Conservation (phyloP, 2,888 invertebrate species). For the Drosophila pseudotalamancana region DNA sequence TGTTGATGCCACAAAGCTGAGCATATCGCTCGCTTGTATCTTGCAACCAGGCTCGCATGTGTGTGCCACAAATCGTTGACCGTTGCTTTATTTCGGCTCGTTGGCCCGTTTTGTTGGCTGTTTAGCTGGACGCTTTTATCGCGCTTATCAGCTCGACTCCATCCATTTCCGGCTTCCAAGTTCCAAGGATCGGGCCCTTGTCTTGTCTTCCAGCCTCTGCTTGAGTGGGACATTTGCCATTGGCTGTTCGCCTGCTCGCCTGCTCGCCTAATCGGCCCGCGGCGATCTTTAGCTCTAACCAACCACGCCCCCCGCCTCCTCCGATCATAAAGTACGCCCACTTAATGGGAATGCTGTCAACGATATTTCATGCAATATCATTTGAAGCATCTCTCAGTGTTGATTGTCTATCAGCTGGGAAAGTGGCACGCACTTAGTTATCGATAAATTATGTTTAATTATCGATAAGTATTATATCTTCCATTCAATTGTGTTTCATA, state of each 20-base stretch:
- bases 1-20: slow-evolving; percentile 40
- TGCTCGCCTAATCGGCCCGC: slow-evolving; percentile 42
- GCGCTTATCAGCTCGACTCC: slow-evolving; percentile 48
- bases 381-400: slow-evolving; percentile 28
- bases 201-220: slow-evolving; percentile 33
- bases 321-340: background rate
- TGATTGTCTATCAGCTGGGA: slow-evolving; percentile 43
- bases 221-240: slow-evolving; percentile 11
- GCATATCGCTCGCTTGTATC: slow-evolving; percentile 42
- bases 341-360: slow-evolving; percentile 28
- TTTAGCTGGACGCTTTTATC: slow-evolving; percentile 49
- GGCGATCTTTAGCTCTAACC: slow-evolving; percentile 13
- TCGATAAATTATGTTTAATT: slow-evolving; percentile 11
- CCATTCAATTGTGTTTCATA: background rate
- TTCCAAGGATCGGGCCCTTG: no score
- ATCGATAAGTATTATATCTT: slow-evolving; percentile 13
- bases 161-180: slow-evolving; percentile 51
- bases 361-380: slow-evolving; percentile 41
- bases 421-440: slow-evolving; percentile 31
- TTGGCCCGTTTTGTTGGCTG: slow-evolving; percentile 7
- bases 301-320: background rate
- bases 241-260: slow-evolving; percentile 31
- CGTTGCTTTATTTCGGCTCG: slow-evolving; percentile 39
- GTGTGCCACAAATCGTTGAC: slow-evolving; percentile 41
- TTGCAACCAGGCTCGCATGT: slow-evolving; percentile 15